Base-by-base conservation (phyloP, 2,113 vertebrate species). In the Pitta sordida region DNA sequence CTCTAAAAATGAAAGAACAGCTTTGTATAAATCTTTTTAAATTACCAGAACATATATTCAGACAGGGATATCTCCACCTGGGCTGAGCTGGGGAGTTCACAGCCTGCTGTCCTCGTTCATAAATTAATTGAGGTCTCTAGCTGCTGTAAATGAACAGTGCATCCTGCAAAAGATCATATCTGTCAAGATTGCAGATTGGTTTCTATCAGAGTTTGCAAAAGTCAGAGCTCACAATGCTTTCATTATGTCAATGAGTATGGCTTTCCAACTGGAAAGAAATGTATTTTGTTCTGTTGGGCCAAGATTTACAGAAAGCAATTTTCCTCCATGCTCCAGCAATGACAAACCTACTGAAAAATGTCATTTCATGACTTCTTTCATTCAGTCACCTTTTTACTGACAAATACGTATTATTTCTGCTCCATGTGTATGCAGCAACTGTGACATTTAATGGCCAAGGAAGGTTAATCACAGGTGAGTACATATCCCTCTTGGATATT, bases 251-350 rank as follows among this genome's bases (percentile, higher is more conserved):
- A 95, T 80, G 96, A 97, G 94, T 97, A 96, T 62, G 95, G 95
- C 95, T 96, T 98, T 96, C 97, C 97, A 97, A 96, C 96, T 97
- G 97, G 97, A 97, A 97, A 97, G 97, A 98, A 97, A 98, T 96
- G 96, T 92, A 91, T 97, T 98, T 98, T 98, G 97, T 98, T 97
- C 97, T 96, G 93, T 96, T 97, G 96, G 97, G 95, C 97, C 95
- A 95, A 97, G 97, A 97, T 97, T 97, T 98, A 97, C 96, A 94
- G 97, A 98, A 98, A 98, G 97, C 97, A 98, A 98, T 98, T 98
- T 98, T 88, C 97, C 86, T 97, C 94, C 90, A 88, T 34, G 96
- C 94, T 96, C 96, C 96, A 96, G 97, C 97, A 96, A 97, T 84
- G 97, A 97, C 97, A 98, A 96, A 96, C 95, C 97, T 95, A 90